Conservation (phyloP, 2,113 vertebrate genomes). For the Tachysurus fulvidraco region DNA sequence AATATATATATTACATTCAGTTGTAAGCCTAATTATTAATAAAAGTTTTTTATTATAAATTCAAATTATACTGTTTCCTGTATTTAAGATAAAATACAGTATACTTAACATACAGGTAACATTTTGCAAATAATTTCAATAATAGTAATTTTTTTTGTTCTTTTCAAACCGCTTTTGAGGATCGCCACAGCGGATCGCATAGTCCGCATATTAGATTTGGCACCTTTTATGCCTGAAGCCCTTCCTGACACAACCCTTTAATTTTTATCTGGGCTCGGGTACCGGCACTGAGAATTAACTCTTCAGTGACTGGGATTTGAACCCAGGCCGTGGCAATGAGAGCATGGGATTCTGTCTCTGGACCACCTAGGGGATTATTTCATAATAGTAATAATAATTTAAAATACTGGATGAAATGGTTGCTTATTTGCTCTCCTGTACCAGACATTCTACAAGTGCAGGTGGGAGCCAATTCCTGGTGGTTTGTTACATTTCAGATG, state of each 20-base stretch:
- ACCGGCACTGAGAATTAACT: no score
- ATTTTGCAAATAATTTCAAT: background rate
- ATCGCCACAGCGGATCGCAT: no score
- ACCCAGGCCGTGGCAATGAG: no score
- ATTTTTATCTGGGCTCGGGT: no score
- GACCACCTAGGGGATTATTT: no score
- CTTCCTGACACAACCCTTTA: no score
- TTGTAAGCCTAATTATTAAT: background rate
- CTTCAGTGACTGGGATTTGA: no score
- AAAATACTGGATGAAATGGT: background rate
- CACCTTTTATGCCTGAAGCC: no score
- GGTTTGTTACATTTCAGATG: background rate
- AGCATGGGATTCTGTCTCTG: no score
- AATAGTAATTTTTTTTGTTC: background rate
- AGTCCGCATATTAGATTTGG: no score
- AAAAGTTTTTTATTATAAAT: no score
- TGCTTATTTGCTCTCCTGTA: background rate
- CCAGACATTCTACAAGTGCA: background rate
- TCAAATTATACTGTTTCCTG: background rate
- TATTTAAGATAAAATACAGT: background rate
- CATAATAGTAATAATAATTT: background rate
- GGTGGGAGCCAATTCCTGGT: background rate
- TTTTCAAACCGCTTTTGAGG: no score
- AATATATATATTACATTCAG: background rate
- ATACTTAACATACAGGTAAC: background rate